Percentiles rank a stretch among this genome's conserved stretches.
Evolutionary conservation across 1,140 invertebrate species (phyloP).

Genomic region (Zeugodacus cucurbitae): DNA sequence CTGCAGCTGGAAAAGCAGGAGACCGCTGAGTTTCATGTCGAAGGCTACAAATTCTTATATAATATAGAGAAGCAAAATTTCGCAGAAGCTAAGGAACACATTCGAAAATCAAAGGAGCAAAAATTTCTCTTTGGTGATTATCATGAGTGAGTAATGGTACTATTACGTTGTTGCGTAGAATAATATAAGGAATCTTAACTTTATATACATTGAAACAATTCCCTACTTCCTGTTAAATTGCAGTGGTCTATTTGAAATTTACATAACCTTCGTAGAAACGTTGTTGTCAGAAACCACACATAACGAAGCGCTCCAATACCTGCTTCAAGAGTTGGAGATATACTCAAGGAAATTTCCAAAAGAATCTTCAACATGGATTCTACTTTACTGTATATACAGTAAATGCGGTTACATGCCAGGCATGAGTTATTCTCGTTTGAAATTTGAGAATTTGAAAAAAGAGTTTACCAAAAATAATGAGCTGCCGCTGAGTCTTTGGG

Average conservation of each 20-base stretch:
- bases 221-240: not conserved
- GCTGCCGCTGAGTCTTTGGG: slow-evolving; percentile 7
- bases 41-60: slow-evolving; percentile 25
- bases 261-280: not conserved
- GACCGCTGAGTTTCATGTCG: not conserved
- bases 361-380: slow-evolving; percentile 25
- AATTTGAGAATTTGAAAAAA: slow-evolving; percentile 39
- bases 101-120: not conserved
- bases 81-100: not conserved
- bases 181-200: too few species aligned
- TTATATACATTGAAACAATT: too few species aligned
- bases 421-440: slow-evolving; percentile 39
- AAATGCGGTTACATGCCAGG: slow-evolving; percentile 19
- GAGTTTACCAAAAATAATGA: not conserved
- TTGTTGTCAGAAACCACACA: not conserved
- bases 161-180: too few species aligned
- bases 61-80: slow-evolving; percentile 39
- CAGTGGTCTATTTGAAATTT: slow-evolving; percentile 33
- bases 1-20: slow-evolving; percentile 17
- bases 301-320: not conserved
- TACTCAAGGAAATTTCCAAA: not conserved
- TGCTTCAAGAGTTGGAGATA: not conserved
- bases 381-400: slow-evolving; percentile 43
- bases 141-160: not conserved
- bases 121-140: not conserved